Base-by-base conservation (phyloP, 2,888 invertebrate genomes). In the Emesis castigata region DNA sequence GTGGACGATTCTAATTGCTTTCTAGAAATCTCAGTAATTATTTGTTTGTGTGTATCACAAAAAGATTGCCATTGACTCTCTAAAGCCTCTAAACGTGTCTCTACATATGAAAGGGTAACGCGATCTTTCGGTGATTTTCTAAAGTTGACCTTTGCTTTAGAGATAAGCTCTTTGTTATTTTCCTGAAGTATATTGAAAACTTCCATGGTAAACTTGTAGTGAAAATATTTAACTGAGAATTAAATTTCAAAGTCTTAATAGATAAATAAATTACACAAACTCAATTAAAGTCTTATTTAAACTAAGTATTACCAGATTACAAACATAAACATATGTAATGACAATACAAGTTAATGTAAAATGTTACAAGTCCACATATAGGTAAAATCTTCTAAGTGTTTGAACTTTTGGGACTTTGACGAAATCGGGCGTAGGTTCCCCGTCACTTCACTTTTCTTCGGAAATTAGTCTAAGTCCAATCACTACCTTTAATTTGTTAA, bases 71-170 rank as follows among this genome's bases (percentile, higher is more conserved):
- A 76, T 26, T 68, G 62, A 44, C 72, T 66, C 16, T 72, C 72
- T 68, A 76, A 68, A 18, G 68, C 48, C 53, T 76, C 76, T 34
- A 76, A 71, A 29, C 71, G 70, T 29, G 71, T 71, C 39, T 76
- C 71, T 7, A 71, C 22, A 62, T 75, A 75, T n/a, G 70, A 31
- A 16, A 70, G 8, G 14, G 70, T 34, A 1, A 70, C 8, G 14
- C 75, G 48, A 11, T 75, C 75, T 69, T 65, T 70, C 34, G 75
- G 70, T n/a, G 65, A 64, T 65, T 75, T 75, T 29, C 18, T 64
- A 53, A 64, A 75, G 48, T 75, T 75, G 16, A 34, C 31, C 56
- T 53, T 64, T 20, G 34, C 65, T 70, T 70, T 75, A 64, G 62
- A 29, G 22, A 75, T 75, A 16, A 53, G 69, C 31, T 53, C 48